Percentiles rank a stretch among this genome's conserved stretches.
Evolutionary conservation across 2,113 vertebrate genomes (phyloP).

Genomic region (Etheostoma cragini): DNA sequence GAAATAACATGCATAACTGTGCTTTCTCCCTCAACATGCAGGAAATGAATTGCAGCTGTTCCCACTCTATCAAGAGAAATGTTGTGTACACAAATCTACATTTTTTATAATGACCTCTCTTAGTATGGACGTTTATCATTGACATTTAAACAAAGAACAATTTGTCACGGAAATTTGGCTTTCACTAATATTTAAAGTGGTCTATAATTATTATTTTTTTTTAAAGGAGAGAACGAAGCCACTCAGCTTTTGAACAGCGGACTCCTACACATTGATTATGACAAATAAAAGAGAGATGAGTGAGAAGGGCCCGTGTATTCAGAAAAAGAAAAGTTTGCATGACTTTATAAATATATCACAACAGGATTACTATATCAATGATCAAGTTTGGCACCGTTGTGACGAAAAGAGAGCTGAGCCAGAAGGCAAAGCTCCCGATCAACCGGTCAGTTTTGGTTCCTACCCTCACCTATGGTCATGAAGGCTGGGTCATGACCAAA

Average conservation of each 20-base stretch:
- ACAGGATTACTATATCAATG: too few relatives aligned
- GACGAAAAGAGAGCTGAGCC: too few relatives aligned
- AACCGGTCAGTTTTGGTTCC: too few relatives aligned
- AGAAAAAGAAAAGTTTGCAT: neutral
- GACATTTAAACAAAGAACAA: slow-evolving; percentile 29
- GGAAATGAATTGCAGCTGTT: slow-evolving; percentile 25
- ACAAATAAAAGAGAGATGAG: neutral
- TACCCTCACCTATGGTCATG: too few relatives aligned
- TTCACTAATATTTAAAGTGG: neutral
- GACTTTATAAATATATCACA: neutral
- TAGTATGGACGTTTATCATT: neutral
- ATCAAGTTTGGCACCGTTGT: too few relatives aligned
- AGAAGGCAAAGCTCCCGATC: too few relatives aligned
- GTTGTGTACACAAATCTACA: neutral
- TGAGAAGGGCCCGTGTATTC: slow-evolving; percentile 3
- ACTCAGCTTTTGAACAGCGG: neutral
- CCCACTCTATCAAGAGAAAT: neutral
- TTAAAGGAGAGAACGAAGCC: neutral
- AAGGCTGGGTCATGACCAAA: too few relatives aligned
- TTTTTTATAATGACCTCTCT: neutral
- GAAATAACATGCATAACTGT: slow-evolving; percentile 8
- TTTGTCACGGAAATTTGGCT: slow-evolving; percentile 18
- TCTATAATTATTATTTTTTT: neutral
- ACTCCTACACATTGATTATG: neutral
- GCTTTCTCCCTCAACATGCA: neutral